Evolutionary conservation across 2,888 invertebrate species (phyloP).

Genomic region (Tetragnatha montana): DNA sequence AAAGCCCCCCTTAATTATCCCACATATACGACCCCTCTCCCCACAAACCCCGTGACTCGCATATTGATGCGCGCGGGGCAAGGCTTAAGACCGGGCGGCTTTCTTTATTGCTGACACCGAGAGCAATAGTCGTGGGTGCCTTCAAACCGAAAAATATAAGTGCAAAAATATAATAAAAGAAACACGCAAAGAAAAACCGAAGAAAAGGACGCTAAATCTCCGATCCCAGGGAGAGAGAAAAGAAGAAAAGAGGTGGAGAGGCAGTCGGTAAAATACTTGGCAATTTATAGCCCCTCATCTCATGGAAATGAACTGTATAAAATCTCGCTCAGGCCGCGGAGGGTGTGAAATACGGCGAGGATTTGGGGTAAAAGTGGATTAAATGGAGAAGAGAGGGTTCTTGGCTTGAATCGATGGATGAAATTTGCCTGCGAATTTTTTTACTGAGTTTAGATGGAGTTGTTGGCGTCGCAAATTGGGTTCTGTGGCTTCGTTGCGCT

Average conservation of each 20-base stretch:
- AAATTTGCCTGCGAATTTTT: background rate
- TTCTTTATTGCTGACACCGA: constrained; percentile 62
- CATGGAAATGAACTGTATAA: constrained; percentile 71
- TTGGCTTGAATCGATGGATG: background rate
- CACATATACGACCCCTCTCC: background rate
- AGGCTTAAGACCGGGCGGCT: constrained; percentile 34
- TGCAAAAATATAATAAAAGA: constrained; percentile 58
- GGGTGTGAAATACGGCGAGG: constrained; percentile 47
- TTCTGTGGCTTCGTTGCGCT: too few species aligned
- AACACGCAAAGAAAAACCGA: constrained; percentile 17
- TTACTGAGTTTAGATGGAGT: too few species aligned
- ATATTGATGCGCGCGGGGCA: constrained; percentile 56
- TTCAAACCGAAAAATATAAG: constrained; percentile 48
- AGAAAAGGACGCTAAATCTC: constrained; percentile 46
- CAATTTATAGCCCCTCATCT: constrained; percentile 70
- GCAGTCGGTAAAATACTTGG: constrained; percentile 62
- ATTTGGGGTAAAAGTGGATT: constrained; percentile 56
- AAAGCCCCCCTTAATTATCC: background rate
- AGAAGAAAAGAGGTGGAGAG: constrained; percentile 10
- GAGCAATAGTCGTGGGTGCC: constrained; percentile 25
- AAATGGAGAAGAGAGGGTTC: constrained; percentile 6
- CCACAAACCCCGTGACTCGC: constrained; percentile 22
- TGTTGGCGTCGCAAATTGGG: too few species aligned
- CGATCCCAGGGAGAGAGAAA: constrained; percentile 26
- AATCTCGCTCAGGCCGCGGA: constrained; percentile 62